Percentiles rank a stretch among this genome's conserved stretches.
These are phyloP conservation scores for Glandiceps talaboti DNA, from an alignment of 53 echinoderm and acorn worm species.

Conservation along the genomic window DNA sequence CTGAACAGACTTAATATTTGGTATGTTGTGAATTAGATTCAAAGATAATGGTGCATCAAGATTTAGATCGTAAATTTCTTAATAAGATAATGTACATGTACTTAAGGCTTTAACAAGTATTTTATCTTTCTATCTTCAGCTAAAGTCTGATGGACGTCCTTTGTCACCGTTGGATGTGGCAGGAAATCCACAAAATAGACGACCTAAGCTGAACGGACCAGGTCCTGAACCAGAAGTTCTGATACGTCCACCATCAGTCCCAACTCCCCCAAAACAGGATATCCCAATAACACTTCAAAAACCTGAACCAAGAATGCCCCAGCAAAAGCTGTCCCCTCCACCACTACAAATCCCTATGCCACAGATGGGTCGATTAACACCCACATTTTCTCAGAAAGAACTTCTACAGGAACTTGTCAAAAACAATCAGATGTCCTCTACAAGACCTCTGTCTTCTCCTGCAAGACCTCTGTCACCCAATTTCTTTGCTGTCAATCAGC, in stretches of 20 bases:
- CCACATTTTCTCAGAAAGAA: neutral
- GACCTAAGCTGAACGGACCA: neutral
- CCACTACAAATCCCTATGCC: neutral
- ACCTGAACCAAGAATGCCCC: neutral
- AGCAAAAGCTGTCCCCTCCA: neutral
- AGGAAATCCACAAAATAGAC: neutral
- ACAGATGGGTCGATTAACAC: neutral
- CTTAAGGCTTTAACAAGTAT: too few species aligned
- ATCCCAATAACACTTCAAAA: neutral
- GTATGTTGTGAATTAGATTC: too few species aligned
- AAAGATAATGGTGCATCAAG: too few species aligned
- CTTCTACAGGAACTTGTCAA: neutral
- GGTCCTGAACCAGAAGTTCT: neutral
- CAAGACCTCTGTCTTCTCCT: neutral
- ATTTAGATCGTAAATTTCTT: too few species aligned
- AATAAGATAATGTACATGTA: too few species aligned
- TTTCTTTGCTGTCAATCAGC: neutral
- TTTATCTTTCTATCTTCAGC: neutral
- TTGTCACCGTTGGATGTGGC: neutral
- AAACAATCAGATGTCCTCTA: conserved; percentile 1
- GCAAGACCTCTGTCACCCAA: neutral
- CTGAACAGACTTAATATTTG: too few species aligned
- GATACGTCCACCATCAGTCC: neutral
- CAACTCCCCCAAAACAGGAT: neutral
- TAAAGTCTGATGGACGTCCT: neutral